A percentile compares a stretch with the other conserved stretches of the same genome.
Evolutionary conservation across 2,888 invertebrate species (phyloP).

Genomic region (Drosophila prostipennis): DNA sequence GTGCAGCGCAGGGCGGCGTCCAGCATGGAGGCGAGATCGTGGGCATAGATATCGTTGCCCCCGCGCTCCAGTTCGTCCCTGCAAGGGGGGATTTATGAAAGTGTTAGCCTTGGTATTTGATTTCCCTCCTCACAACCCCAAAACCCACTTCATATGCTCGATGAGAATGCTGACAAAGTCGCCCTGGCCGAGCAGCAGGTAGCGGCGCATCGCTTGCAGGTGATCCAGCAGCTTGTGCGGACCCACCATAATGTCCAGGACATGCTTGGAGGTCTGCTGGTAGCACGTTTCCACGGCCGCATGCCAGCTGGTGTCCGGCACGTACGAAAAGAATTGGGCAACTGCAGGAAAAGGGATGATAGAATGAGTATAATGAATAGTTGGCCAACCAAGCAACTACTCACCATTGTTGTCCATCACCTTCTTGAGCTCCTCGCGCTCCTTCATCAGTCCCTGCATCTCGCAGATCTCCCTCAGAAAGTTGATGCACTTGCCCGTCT

Average conservation of each 20-base stretch:
- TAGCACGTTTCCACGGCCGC: constrained; percentile 93
- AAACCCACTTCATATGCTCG: constrained; percentile 92
- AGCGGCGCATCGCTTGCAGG: constrained; percentile 94
- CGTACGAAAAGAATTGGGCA: constrained; percentile 85
- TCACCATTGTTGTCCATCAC: constrained; percentile 85
- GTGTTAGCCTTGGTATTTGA: background rate
- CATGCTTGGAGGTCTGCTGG: constrained; percentile 92
- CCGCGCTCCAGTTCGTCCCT: constrained; percentile 95
- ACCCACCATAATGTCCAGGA: constrained; percentile 93
- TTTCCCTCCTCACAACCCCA: too few species aligned
- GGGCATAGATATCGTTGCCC: constrained; percentile 93
- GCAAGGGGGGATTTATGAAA: background rate
- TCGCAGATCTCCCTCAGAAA: constrained; percentile 96
- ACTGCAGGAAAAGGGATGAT: background rate
- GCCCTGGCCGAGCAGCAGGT: constrained; percentile 96
- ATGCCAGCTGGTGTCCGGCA: constrained; percentile 90
- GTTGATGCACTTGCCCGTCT: constrained; percentile 98
- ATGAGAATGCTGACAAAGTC: constrained; percentile 97
- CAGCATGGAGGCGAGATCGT: constrained; percentile 93
- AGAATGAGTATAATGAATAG: background rate
- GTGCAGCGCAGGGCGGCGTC: constrained; percentile 95
- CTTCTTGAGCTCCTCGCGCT: constrained; percentile 86
- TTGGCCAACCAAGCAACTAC: background rate
- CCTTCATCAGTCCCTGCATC: constrained; percentile 89
- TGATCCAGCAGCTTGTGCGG: constrained; percentile 96